Evolutionary conservation across 2,797 vertebrate genomes (phyloP).

Genomic region (Tadarida brasiliensis): DNA sequence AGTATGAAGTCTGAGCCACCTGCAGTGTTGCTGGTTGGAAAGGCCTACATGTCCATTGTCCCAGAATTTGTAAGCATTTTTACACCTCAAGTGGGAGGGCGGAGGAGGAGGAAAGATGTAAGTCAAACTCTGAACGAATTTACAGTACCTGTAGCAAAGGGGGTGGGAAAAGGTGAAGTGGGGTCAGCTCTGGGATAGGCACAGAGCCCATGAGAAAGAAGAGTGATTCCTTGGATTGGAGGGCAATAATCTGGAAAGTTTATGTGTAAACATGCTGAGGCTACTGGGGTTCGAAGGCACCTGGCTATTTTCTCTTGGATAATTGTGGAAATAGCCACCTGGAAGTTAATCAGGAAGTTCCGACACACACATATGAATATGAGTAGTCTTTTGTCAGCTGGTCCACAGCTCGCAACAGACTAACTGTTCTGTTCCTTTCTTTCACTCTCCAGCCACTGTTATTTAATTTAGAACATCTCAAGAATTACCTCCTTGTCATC

Average conservation of each 20-base stretch:
- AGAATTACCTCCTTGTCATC: neutral
- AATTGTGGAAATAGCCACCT: neutral
- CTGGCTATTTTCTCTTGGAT: neutral
- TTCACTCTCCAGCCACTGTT: neutral
- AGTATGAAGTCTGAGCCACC: neutral
- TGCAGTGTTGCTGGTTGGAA: neutral
- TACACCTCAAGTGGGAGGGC: too few species aligned
- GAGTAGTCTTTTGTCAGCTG: neutral
- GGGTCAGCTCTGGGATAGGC: neutral
- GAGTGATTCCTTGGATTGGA: neutral
- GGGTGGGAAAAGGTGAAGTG: neutral
- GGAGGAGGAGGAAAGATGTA: neutral
- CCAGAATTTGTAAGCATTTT: neutral
- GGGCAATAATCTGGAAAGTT: neutral
- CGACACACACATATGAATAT: neutral
- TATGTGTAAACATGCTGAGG: neutral
- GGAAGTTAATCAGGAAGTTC: neutral
- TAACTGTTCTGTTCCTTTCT: neutral
- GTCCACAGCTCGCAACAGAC: neutral
- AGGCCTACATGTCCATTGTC: neutral
- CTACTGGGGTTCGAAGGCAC: neutral
- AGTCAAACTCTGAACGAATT: neutral
- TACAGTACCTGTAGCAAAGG: neutral
- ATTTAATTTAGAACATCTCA: neutral
- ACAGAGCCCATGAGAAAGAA: neutral